phyloP scores from a whole-genome alignment of 2,113 vertebrate genomes.

The Ariopsis seemanni region DNA sequence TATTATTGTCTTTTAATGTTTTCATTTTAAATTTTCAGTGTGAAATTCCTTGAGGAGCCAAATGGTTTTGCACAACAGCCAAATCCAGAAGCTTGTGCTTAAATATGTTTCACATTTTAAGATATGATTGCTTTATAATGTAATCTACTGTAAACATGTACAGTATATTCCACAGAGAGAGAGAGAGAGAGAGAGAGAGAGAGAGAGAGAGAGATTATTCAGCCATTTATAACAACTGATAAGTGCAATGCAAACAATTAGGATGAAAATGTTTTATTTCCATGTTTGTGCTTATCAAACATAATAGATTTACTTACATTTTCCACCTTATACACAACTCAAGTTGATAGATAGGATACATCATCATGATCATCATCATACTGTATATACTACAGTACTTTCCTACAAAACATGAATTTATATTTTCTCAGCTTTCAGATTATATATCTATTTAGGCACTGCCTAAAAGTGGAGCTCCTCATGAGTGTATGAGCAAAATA shows the following conservation, averaged over 20 bases:
- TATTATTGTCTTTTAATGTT: not conserved
- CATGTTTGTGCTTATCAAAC: constrained; percentile 12
- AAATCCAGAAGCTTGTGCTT: not conserved
- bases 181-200: too few species aligned
- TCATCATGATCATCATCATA: not conserved
- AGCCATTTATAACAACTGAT: not conserved
- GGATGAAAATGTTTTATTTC: constrained; percentile 1
- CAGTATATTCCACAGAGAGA: not conserved
- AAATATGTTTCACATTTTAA: not conserved
- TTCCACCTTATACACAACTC: not conserved
- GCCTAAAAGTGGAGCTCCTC: too few species aligned
- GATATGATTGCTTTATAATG: not conserved
- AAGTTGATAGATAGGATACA: not conserved
- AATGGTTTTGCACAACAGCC: not conserved
- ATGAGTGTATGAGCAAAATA: too few species aligned
- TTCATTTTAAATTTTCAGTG: too few species aligned
- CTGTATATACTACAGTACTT: too few species aligned
- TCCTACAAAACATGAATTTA: too few species aligned
- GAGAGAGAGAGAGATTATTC: constrained; percentile 2
- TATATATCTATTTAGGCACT: too few species aligned
- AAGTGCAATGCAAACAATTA: not conserved
- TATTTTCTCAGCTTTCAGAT: not conserved
- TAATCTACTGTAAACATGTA: not conserved
- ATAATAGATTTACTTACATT: not conserved
- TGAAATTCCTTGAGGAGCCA: not conserved